A percentile compares a stretch with the other conserved stretches of the same genome.
Conservation (phyloP, 2,888 invertebrate species). For the Saturnia pavonia region DNA sequence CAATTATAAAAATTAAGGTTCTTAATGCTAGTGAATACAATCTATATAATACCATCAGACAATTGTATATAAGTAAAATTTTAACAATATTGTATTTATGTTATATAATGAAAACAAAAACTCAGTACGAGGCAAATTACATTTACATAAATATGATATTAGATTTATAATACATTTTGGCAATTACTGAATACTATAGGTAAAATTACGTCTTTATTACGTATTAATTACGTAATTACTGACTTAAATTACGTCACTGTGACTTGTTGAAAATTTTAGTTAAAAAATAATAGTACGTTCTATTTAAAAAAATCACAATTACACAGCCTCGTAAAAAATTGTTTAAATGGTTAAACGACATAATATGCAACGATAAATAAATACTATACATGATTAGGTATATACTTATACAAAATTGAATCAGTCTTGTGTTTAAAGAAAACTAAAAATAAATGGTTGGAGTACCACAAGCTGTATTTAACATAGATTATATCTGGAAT, state of each 20-base stretch:
- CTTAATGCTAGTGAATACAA: not conserved
- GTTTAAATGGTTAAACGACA: not conserved
- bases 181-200: too few relatives aligned
- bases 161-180: too few relatives aligned
- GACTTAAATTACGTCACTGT: not conserved
- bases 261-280: not conserved
- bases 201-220: too few relatives aligned
- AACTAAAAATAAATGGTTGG: not conserved
- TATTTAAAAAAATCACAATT: conserved; percentile 2
- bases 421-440: not conserved
- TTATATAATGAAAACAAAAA: not conserved
- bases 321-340: conserved; percentile 5
- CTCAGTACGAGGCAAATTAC: not conserved
- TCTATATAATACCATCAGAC: not conserved
- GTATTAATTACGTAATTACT: not conserved
- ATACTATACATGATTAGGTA: not conserved
- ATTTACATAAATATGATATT: not conserved
- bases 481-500: not conserved
- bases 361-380: not conserved
- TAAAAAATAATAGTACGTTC: not conserved
- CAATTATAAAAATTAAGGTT: not conserved
- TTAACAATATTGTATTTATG: not conserved
- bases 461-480: not conserved
- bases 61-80: not conserved
- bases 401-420: not conserved